Base-by-base conservation (phyloP, 2,797 vertebrate genomes). In the Ispidina picta region DNA sequence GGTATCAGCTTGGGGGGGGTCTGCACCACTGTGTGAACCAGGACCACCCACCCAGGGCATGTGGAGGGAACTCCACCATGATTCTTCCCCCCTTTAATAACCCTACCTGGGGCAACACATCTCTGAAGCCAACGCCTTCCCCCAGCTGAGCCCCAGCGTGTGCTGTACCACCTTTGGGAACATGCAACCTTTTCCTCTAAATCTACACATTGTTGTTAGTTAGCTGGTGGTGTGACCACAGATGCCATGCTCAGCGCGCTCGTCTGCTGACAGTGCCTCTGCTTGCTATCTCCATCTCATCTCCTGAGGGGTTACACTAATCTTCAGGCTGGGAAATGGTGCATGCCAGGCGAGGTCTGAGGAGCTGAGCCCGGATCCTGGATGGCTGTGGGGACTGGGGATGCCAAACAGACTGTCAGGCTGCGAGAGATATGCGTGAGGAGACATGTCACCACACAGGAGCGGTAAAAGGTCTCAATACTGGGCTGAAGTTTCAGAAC, bases 361-460 rank as follows among this genome's bases (percentile, higher is more conserved):
- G 63, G 69, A 80, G 77, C 72, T 17, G 20, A n/a, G 63, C 41
- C 58, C 17, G n/a, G 83, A 56, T 78, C 25, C 44, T 15, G 74
- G 26, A 59, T 16, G 25, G 39, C 52, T 48, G 41, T 10, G 35
- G 52, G 41, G 48, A 13, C 35, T 15, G n/a, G n/a, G 64, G 58
- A 55, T 41, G 35, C 58, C 69, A 49, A 60, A 70, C 23, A 10
- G 62, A 25, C 28, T 44, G 58, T 64, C 59, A 70, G 58, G 17
- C n/a, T 79, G 17, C 17, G 5, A 8, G 51, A 74, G 44, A 15
- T 10, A 17, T 0, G 1, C 2, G 2, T 9, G 22, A 13, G 16
- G 58, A 59, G 39, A 54, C 17, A 1, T 4, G 51, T 25, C 74
- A 74, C 69, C n/a, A 25, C n/a, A 49, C 15, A 64, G 39, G 52